Evolutionary conservation across 2,797 vertebrate genomes (phyloP).

Genomic region (Apogon hyalosoma): DNA sequence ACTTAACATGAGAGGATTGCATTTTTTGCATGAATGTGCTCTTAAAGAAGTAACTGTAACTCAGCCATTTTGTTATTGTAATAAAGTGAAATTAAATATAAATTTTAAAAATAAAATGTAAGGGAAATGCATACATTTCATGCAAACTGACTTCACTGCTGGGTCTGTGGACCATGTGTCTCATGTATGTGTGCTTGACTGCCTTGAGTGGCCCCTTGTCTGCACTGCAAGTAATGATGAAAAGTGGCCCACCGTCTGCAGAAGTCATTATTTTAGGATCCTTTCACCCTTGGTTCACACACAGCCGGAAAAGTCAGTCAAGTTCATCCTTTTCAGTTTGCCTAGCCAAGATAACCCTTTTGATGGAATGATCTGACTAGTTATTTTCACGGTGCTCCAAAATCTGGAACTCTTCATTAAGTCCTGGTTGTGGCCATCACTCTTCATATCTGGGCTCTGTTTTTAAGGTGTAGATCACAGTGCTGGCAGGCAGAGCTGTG

Average conservation of each 20-base stretch:
- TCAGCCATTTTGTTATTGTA: constrained; percentile 1
- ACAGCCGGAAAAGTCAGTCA: constrained; percentile 71
- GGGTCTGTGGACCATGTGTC: constrained; percentile 58
- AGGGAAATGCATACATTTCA: constrained; percentile 21
- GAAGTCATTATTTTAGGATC: constrained; percentile 75
- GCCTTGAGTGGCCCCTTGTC: constrained; percentile 43
- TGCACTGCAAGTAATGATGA: constrained; percentile 49
- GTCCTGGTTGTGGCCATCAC: constrained; percentile 48
- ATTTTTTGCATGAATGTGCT: not conserved
- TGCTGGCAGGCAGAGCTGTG: constrained; percentile 22
- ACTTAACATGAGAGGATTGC: not conserved
- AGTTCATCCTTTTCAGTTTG: constrained; percentile 55
- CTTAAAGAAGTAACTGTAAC: not conserved
- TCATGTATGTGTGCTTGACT: constrained; percentile 45
- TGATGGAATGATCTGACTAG: constrained; percentile 62
- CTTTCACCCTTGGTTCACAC: constrained; percentile 50
- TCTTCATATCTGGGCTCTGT: constrained; percentile 49
- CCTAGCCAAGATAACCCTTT: constrained; percentile 54
- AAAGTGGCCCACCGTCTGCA: constrained; percentile 72
- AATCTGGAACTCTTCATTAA: constrained; percentile 65
- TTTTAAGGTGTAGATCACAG: constrained; percentile 52
- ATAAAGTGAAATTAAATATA: constrained; percentile 2
- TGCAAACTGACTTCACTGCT: not conserved
- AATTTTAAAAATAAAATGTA: constrained; percentile 4
- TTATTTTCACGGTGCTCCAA: constrained; percentile 60